Evolutionary conservation across 2,113 vertebrate genomes (phyloP).

Genomic region (Vidua macroura): DNA sequence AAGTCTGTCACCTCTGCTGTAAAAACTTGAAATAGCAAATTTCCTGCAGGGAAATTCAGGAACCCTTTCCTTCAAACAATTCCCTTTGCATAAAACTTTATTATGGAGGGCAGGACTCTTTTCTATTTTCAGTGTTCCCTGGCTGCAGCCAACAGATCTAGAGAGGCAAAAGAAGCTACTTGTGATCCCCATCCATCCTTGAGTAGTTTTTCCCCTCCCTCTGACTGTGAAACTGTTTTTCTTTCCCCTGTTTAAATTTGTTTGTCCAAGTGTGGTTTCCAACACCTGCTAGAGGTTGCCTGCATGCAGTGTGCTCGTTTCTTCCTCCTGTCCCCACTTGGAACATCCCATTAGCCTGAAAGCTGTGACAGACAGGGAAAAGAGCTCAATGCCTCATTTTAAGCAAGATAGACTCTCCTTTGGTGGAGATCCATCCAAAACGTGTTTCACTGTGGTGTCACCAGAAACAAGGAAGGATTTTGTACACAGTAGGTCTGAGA

Average conservation of each 20-base stretch:
- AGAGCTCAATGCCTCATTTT: neutral
- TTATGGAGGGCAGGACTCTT: neutral
- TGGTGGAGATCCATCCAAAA: neutral
- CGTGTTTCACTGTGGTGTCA: neutral
- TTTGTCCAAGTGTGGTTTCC: neutral
- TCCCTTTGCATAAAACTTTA: neutral
- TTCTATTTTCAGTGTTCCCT: neutral
- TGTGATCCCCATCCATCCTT: neutral
- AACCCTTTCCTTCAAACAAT: neutral
- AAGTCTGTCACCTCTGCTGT: neutral
- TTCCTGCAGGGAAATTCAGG: neutral
- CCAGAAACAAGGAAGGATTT: neutral
- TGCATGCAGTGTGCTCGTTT: neutral
- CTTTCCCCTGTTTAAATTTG: neutral
- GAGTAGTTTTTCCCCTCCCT: neutral
- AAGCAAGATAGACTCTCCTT: neutral
- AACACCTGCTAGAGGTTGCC: neutral
- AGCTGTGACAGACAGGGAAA: neutral
- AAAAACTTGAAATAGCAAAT: neutral
- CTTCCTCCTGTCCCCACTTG: neutral
- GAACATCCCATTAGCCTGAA: neutral
- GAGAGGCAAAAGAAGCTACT: neutral
- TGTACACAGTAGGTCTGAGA: neutral
- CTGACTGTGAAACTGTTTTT: neutral
- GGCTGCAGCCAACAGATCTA: neutral